phyloP scores from a whole-genome alignment of 2,797 vertebrate species.

The Pitangus sulphuratus region DNA sequence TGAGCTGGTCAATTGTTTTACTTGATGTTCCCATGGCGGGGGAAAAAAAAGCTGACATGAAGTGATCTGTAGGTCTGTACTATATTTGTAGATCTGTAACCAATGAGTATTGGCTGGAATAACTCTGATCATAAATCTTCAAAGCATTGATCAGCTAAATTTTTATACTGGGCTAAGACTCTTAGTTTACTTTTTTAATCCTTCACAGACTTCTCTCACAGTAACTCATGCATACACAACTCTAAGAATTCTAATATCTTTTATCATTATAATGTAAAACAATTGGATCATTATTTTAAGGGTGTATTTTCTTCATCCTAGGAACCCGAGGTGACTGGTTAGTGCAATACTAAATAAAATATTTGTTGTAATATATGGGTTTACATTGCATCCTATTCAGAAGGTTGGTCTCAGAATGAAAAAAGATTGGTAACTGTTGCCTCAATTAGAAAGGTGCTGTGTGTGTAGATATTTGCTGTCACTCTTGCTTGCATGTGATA shows the following conservation, averaged over 20 bases:
- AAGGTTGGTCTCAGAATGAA: not conserved
- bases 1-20: not conserved
- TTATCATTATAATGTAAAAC: not conserved
- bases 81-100: not conserved
- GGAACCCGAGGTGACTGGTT: not conserved
- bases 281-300: not conserved
- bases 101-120: not conserved
- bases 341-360: not conserved
- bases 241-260: not conserved
- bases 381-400: not conserved
- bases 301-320: not conserved
- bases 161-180: not conserved
- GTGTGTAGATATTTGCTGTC: not conserved
- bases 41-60: not conserved
- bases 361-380: not conserved
- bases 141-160: not conserved
- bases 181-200: not conserved
- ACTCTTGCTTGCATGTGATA: not conserved
- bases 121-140: not conserved
- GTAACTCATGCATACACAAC: not conserved
- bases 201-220: not conserved
- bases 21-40: fast-evolving
- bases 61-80: not conserved
- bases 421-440: not conserved
- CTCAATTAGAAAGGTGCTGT: not conserved